Evolutionary conservation across 1,140 invertebrate genomes (phyloP).

Genomic region (Leptopilina clavipes): DNA sequence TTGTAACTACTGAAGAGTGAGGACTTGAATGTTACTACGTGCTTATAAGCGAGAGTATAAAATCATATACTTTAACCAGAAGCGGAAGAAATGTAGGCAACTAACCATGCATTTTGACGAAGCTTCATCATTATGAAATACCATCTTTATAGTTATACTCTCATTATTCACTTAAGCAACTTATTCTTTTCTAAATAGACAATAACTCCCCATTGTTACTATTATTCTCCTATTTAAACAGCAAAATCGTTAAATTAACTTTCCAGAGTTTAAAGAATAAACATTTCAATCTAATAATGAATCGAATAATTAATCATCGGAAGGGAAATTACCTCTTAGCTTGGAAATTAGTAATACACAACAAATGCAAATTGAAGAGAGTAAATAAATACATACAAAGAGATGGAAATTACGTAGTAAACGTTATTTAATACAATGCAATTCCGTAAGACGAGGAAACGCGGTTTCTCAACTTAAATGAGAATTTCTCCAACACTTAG

Average conservation of each 20-base stretch:
- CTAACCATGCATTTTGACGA: conserved; percentile 28
- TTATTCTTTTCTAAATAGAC: neutral
- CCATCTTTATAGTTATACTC: conserved; percentile 9
- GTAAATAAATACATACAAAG: too few species aligned
- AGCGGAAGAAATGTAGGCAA: conserved; percentile 32
- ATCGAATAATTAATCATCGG: too few species aligned
- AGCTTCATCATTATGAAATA: conserved; percentile 14
- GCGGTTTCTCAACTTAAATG: neutral
- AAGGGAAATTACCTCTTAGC: too few species aligned
- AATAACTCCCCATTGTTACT: neutral
- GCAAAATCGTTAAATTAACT: too few species aligned
- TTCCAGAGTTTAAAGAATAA: too few species aligned
- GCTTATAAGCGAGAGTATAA: conserved; percentile 25
- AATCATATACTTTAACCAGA: conserved; percentile 24
- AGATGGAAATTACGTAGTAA: too few species aligned
- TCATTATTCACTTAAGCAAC: neutral
- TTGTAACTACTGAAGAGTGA: conserved; percentile 20
- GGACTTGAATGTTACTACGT: conserved; percentile 25
- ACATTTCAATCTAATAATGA: too few species aligned
- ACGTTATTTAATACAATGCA: neutral
- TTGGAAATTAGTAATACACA: too few species aligned
- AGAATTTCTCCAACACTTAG: conserved; percentile 1
- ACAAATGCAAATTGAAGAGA: neutral
- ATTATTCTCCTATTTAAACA: too few species aligned
- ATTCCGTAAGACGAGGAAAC: neutral